Evolutionary conservation across 2,888 invertebrate genomes (phyloP).

Genomic region (Pilophorus perplexus): DNA sequence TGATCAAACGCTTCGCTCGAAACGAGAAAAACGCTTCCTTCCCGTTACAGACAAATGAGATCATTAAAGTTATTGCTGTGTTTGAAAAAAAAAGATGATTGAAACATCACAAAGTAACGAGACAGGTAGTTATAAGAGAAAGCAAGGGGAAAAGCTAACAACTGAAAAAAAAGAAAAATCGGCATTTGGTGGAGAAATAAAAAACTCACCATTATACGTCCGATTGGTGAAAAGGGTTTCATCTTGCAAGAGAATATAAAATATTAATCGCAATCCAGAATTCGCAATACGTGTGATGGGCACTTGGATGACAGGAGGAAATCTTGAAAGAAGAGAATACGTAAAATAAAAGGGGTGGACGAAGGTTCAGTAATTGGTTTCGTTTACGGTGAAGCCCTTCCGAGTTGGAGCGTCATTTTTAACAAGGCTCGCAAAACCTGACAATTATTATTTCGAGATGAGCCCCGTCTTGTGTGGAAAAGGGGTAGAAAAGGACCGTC

Average conservation of each 20-base stretch:
- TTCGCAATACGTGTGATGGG: constrained; percentile 11
- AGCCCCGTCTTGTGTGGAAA: background rate
- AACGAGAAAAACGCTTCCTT: no score
- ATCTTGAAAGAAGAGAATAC: background rate
- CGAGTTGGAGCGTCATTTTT: constrained; percentile 32
- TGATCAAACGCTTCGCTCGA: no score
- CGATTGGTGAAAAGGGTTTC: background rate
- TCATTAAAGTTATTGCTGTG: no score
- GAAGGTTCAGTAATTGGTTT: constrained; percentile 30
- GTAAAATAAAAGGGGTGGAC: constrained; percentile 9
- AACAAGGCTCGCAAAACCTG: constrained; percentile 34
- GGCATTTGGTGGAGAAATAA: background rate
- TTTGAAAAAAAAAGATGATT: no score
- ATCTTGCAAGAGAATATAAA: constrained; percentile 17
- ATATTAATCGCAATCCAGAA: constrained; percentile 23
- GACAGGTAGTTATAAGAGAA: constrained; percentile 3
- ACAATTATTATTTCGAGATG: constrained; percentile 38
- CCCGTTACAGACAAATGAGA: no score
- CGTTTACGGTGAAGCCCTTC: constrained; percentile 29
- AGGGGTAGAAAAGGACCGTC: constrained; percentile 6
- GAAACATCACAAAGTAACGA: background rate
- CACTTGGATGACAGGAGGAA: background rate
- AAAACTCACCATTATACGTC: background rate
- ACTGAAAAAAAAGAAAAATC: constrained; percentile 5
- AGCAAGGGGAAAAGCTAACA: background rate